Base-by-base conservation (phyloP, 2,888 invertebrate species). In the Orthosia incerta region DNA sequence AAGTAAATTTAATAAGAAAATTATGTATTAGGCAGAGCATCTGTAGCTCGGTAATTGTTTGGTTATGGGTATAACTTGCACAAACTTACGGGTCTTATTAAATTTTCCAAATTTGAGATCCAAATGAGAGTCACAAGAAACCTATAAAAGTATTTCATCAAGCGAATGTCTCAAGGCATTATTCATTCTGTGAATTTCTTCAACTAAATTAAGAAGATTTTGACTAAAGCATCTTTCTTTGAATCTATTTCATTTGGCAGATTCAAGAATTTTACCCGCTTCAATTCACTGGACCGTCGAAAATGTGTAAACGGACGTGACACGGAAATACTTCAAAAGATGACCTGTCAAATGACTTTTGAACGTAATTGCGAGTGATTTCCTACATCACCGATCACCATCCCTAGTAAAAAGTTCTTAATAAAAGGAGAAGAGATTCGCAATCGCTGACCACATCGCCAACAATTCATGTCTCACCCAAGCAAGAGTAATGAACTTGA, bases 131-230 rank as follows among this genome's bases (percentile, higher is more conserved):
- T 48, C 56, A 18, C 64, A 68, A 64, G 45, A 74, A 67, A 82
- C 68, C 73, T 68, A 59, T 77, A 72, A 85, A 78, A 78, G 80
- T 85, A 78, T 81, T 85, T 75, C 74, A 75, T 75, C 75, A 79
- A 59, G 74, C 61, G 60, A 77, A 75, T 71, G 50, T 76, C 65
- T 20, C 51, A 56, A 76, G 71, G 26, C 63, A 80, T 86, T 73
- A 82, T 76, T 77, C 71, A 80, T 80, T 79, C 74, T 73, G 63
- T 31, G 56, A 73, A 72, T 77, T 77, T 74, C 46, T 71, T 51
- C 20, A 60, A 71, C 46, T 23, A 59, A 79, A 82, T 80, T 71
- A 75, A 63, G 63, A 61, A 74, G 67, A 67, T 72, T 86, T 79
- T 73, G 20, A 59, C n/a, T 46, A 56, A 68, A 69, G 66, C n/a